Evolutionary conservation across 2,797 vertebrate genomes (phyloP).

Genomic region (Xiphophorus birchmanni): DNA sequence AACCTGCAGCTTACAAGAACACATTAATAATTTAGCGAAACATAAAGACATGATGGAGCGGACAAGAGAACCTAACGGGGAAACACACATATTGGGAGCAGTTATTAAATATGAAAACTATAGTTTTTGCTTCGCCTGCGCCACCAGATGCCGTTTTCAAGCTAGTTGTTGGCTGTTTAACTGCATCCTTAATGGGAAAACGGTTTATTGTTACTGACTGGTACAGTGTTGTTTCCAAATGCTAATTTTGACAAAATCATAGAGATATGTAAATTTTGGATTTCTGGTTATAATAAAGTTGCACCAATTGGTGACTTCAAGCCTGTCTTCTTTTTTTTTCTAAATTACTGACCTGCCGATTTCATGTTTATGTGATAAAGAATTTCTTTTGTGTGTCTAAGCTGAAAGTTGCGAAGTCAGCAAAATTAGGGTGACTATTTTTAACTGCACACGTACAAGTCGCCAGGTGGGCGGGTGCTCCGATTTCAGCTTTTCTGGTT

Average conservation of each 20-base stretch:
- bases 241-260: not conserved
- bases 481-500: too few species aligned
- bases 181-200: not conserved
- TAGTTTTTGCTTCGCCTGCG: constrained; percentile 55
- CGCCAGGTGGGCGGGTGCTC: too few species aligned
- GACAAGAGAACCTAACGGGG: constrained; percentile 46
- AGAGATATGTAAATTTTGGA: not conserved
- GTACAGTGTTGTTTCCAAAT: not conserved
- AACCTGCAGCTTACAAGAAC: constrained; percentile 63
- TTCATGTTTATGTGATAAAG: too few species aligned
- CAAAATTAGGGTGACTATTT: too few species aligned
- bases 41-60: constrained; percentile 74
- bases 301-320: not conserved
- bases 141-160: not conserved
- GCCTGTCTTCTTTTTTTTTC: too few species aligned
- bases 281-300: not conserved
- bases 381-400: too few species aligned
- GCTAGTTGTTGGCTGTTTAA: constrained; percentile 47
- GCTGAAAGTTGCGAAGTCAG: too few species aligned
- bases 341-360: too few species aligned
- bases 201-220: not conserved
- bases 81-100: constrained; percentile 64
- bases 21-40: constrained; percentile 79
- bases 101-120: constrained; percentile 80
- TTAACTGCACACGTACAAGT: too few species aligned